These are phyloP conservation scores for Sarcophaga subvicina DNA, from an alignment of 2,888 invertebrate genomes.

Conservation along the genomic window DNA sequence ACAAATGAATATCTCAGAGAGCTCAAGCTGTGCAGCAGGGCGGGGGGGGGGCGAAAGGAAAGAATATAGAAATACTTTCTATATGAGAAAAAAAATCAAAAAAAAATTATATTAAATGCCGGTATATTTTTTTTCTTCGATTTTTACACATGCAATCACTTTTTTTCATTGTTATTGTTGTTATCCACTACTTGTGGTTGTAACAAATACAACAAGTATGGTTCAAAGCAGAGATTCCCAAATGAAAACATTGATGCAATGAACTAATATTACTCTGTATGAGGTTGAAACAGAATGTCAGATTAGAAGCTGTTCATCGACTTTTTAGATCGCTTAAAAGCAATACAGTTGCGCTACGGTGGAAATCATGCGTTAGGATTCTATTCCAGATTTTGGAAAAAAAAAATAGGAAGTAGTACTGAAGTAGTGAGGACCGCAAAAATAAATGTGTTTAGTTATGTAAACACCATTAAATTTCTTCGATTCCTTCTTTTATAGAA, in stretches of 20 bases:
- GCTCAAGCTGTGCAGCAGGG: not conserved
- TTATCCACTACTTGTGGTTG: not conserved
- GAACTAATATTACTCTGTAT: too few relatives aligned
- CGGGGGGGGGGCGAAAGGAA: not conserved
- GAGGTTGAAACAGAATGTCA: too few relatives aligned
- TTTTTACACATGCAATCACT: constrained; percentile 42
- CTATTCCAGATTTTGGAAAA: too few relatives aligned
- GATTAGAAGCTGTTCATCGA: too few relatives aligned
- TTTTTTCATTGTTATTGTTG: not conserved
- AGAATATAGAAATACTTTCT: not conserved
- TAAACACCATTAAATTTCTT: too few relatives aligned
- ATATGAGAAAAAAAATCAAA: not conserved
- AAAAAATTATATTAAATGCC: constrained; percentile 26
- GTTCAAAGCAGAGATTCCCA: constrained; percentile 28
- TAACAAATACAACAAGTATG: constrained; percentile 5
- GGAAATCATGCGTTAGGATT: too few relatives aligned
- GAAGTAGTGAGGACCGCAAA: too few relatives aligned
- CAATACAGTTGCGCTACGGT: too few relatives aligned
- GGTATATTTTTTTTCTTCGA: constrained; percentile 21
- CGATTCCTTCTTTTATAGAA: too few relatives aligned
- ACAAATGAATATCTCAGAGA: not conserved
- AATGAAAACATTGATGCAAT: not conserved
- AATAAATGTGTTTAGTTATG: too few relatives aligned
- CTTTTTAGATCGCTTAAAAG: too few relatives aligned
- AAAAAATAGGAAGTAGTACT: too few relatives aligned